These are phyloP conservation scores for Diaprepes abbreviatus DNA, from an alignment of 2,888 invertebrate genomes.

Conservation along the genomic window DNA sequence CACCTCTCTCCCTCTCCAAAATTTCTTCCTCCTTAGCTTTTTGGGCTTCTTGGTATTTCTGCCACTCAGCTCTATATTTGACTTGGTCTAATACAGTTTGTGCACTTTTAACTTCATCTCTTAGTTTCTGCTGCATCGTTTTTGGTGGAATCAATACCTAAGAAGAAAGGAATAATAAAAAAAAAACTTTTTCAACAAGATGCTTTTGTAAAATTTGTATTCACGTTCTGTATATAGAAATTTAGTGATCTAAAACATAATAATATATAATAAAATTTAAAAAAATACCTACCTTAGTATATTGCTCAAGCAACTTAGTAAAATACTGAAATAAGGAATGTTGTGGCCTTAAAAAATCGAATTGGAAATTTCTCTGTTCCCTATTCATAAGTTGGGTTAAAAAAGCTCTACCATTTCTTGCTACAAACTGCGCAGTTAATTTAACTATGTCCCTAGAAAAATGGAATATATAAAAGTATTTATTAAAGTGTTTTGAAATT, in stretches of 20 bases:
- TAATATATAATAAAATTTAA: too few relatives aligned
- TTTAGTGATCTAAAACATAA: too few relatives aligned
- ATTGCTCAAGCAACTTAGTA: conserved; percentile 97
- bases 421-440: conserved; percentile 98
- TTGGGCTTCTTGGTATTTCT: conserved; percentile 93
- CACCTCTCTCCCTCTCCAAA: conserved; percentile 90
- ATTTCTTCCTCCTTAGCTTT: conserved; percentile 95
- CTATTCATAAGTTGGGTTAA: conserved; percentile 98
- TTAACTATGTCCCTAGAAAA: conserved; percentile 93
- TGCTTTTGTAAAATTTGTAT: too few relatives aligned
- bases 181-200: too few relatives aligned
- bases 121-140: conserved; percentile 84
- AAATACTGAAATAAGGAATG: conserved; percentile 99
- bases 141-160: conserved; percentile 93
- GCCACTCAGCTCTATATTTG: conserved; percentile 96
- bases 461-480: too few relatives aligned
- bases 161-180: conserved; percentile 19
- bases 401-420: conserved; percentile 97
- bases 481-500: too few relatives aligned
- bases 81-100: conserved; percentile 87
- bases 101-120: conserved; percentile 81
- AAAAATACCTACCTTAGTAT: conserved; percentile 91
- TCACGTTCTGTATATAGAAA: too few relatives aligned
- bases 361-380: conserved; percentile 97
- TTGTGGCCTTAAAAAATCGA: conserved; percentile 98